Base-by-base conservation (phyloP, 2,797 vertebrate species). In the Discoglossus pictus region DNA sequence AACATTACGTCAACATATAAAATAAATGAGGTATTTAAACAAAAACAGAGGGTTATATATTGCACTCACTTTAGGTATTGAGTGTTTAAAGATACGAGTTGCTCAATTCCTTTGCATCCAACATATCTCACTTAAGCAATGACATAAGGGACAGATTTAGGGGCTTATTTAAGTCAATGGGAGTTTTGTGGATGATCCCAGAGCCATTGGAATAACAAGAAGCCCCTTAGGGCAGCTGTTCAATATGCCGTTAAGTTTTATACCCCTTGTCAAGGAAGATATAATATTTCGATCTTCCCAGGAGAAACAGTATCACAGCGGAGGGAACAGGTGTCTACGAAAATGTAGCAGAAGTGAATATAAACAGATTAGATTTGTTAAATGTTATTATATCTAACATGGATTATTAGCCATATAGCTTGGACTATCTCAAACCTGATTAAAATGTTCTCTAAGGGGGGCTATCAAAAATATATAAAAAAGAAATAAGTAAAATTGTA, bases 111-210 rank as follows among this genome's bases (percentile, higher is more conserved):
- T n/a, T n/a, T n/a, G n/a, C n/a, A n/a, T n/a, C n/a, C n/a, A n/a
- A n/a, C n/a, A n/a, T n/a, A n/a, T n/a, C n/a, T n/a, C n/a, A n/a
- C n/a, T n/a, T n/a, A n/a, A n/a, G n/a, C n/a, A 35, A 71, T 47
- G 53, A 75, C 78, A 60, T 76, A 72, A 73, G 72, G 42, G 44
- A n/a, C n/a, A 72, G 74, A 66, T 55, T 73, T 81, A 78, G 79
- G 64, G 73, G 44, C 20, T 23, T 47, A 47, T 23, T 20, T 47
- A 47, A 20, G 44, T 47, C 44, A 47, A 23, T 47, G 44, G 24
- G 17, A 34, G 25, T 46, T 17, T 46, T n/a, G 20, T 46, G 56
- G 39, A 44, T n/a, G 38, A 60, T 60, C 17, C 44, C 42, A 61
- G 25, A 34, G 27, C 31, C n/a, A 62, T 68, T 69, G 80, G 71